Evolutionary conservation across 1,140 invertebrate species (phyloP).

Genomic region (Holotrichia oblita): DNA sequence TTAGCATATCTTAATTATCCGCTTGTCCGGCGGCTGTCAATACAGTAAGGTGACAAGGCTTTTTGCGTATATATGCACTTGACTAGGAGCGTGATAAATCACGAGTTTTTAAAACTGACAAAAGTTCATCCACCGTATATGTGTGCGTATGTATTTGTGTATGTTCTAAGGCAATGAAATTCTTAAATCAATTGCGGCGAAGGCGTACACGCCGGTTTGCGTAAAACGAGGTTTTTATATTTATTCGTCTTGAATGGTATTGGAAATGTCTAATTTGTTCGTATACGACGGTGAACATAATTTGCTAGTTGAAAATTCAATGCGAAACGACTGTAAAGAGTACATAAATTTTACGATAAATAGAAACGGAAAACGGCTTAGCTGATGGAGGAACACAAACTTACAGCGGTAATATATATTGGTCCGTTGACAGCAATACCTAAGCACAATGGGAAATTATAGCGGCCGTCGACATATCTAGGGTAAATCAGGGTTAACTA

Average conservation of each 20-base stretch:
- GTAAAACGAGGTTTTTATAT: background rate
- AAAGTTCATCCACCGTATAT: background rate
- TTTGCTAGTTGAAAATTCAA: conserved; percentile 21
- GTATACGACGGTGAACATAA: background rate
- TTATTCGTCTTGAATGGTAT: conserved; percentile 6
- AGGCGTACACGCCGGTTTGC: background rate
- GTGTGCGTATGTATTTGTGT: background rate
- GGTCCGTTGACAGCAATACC: background rate
- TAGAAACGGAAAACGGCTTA: background rate
- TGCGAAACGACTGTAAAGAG: background rate
- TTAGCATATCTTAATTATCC: conserved; percentile 31
- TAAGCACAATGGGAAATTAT: too few relatives aligned
- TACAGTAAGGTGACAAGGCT: background rate
- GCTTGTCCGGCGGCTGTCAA: conserved; percentile 19
- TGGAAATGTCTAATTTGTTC: background rate
- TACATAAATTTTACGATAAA: background rate
- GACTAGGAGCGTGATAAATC: conserved; percentile 21
- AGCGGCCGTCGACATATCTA: too few relatives aligned
- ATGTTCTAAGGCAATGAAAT: background rate
- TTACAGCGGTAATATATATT: background rate
- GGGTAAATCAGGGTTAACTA: too few relatives aligned
- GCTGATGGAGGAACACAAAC: background rate
- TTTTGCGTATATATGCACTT: background rate
- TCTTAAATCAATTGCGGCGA: background rate
- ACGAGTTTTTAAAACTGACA: conserved; percentile 18